Conservation (phyloP, 2,113 vertebrate species). For the Polypterus bichir region DNA sequence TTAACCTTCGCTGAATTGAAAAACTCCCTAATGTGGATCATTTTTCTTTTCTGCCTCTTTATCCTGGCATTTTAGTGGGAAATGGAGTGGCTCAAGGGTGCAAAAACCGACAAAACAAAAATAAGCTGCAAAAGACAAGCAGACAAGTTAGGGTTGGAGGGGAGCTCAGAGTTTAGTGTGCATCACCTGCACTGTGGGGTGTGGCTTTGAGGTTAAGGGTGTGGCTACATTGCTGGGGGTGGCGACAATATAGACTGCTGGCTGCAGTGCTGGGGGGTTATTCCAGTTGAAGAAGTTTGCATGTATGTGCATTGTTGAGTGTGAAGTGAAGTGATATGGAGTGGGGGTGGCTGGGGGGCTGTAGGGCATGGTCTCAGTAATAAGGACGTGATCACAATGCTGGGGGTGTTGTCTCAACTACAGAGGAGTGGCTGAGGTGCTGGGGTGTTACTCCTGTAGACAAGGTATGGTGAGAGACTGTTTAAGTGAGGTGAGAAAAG, state of each 20-base stretch:
- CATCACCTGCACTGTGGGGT: not conserved
- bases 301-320: too few relatives aligned
- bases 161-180: too few relatives aligned
- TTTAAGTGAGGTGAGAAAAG: too few relatives aligned
- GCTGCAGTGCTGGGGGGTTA: slow-evolving; percentile 6
- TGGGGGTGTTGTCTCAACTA: too few relatives aligned
- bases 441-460: too few relatives aligned
- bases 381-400: too few relatives aligned
- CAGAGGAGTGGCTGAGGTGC: too few relatives aligned
- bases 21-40: not conserved
- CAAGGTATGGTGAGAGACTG: too few relatives aligned
- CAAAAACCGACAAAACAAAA: not conserved
- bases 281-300: not conserved
- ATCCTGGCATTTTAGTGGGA: not conserved
- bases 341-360: too few relatives aligned
- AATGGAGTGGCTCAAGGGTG: too few relatives aligned
- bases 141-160: slow-evolving; percentile 7
- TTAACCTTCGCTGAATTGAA: not conserved
- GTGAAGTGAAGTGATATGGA: too few relatives aligned
- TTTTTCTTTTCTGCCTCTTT: not conserved
- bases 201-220: not conserved
- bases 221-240: not conserved
- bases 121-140: slow-evolving; percentile 7
- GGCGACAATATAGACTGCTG: not conserved
- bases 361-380: too few relatives aligned